Evolutionary conservation across 1,140 invertebrate genomes (phyloP).

Genomic region (Ceratitis capitata): DNA sequence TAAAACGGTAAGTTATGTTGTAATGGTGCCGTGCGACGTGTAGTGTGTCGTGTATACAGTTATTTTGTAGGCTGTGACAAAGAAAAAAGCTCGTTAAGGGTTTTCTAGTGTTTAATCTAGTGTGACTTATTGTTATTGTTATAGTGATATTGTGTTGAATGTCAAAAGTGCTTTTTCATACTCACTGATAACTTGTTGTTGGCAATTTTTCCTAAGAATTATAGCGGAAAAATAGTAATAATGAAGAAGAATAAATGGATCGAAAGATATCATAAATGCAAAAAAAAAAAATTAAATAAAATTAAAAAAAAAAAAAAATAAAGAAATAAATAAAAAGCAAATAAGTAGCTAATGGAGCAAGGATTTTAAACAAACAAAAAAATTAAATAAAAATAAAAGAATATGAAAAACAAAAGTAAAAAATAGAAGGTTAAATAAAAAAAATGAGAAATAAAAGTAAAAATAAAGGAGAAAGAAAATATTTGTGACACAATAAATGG

Average conservation of each 20-base stretch:
- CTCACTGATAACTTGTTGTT: not conserved
- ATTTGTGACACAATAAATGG: not conserved
- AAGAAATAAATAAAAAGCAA: not conserved
- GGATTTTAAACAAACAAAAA: too few relatives aligned
- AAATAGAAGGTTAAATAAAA: too few relatives aligned
- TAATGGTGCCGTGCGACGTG: not conserved
- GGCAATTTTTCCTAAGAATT: not conserved
- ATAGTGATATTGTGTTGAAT: conserved; percentile 31
- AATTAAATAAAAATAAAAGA: too few relatives aligned
- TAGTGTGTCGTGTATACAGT: too few relatives aligned
- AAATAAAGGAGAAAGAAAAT: too few relatives aligned
- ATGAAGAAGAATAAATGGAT: not conserved
- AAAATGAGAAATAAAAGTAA: too few relatives aligned
- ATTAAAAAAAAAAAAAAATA: not conserved
- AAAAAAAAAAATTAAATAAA: not conserved
- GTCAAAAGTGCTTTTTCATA: conserved; percentile 20
- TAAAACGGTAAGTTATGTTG: conserved; percentile 7
- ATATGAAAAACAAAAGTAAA: too few relatives aligned
- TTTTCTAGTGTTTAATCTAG: conserved; percentile 29
- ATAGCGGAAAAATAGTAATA: not conserved
- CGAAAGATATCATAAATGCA: not conserved
- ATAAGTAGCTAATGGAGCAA: too few relatives aligned
- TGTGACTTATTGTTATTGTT: conserved; percentile 28
- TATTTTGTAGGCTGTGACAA: not conserved
- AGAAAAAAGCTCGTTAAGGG: not conserved